A percentile compares a stretch with the other conserved stretches of the same genome.
Conservation (phyloP, 2,113 vertebrate species). For the Pogonocichla stellata region DNA sequence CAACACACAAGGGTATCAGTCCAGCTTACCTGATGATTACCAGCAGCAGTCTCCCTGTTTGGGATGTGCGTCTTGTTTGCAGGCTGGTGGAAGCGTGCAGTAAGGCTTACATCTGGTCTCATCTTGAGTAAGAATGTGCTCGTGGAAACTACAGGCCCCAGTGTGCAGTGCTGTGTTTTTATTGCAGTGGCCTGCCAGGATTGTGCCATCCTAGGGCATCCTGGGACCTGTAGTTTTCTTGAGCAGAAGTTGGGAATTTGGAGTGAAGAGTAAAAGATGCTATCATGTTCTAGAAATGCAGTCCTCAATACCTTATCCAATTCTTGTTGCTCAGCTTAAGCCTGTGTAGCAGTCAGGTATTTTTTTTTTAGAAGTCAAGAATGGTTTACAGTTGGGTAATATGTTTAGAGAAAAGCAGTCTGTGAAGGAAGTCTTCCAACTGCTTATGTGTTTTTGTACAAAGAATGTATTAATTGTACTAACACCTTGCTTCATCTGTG, state of each 20-base stretch:
- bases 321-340: slow-evolving; percentile 30
- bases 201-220: slow-evolving; percentile 30
- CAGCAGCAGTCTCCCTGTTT: accelerated
- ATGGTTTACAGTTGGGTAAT: background rate
- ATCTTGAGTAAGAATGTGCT: background rate
- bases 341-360: background rate
- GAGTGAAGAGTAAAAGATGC: background rate
- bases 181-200: background rate
- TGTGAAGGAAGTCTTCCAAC: background rate
- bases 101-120: slow-evolving; percentile 39
- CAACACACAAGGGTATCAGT: accelerated
- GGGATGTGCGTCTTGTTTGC: background rate
- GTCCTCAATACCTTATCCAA: background rate
- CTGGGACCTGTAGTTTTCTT: slow-evolving; percentile 69
- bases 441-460: background rate
- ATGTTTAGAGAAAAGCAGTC: background rate
- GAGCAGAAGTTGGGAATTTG: background rate
- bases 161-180: slow-evolving; percentile 46
- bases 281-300: background rate
- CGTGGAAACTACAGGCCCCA: slow-evolving; percentile 65
- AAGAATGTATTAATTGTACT: background rate
- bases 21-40: background rate
- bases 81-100: background rate
- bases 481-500: background rate
- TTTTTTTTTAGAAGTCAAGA: background rate